Base-by-base conservation (phyloP, 2,797 vertebrate genomes). In the Cuculus canorus region DNA sequence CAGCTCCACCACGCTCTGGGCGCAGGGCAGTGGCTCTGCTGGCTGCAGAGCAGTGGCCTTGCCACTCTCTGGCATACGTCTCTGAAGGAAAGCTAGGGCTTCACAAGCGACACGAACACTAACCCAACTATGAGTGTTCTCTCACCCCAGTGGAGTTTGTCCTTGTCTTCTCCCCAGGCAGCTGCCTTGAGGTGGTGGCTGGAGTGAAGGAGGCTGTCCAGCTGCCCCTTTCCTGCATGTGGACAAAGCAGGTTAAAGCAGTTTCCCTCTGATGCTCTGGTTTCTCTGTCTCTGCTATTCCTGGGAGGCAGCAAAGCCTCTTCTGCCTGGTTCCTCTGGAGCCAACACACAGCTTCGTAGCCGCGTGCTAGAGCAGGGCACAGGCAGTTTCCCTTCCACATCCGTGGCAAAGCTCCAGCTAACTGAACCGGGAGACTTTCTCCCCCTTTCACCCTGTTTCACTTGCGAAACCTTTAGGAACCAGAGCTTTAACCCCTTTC, bases 401-500 rank as follows among this genome's bases (percentile, higher is more conserved):
- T 92, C 32, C 37, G 10, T 56, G 71, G 64, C 76, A 78, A 82
- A 93, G 75, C 83, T 95, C 82, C 92, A 89, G 86, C 86, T 83
- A 64, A 72, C 48, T 47, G 81, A 85, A 45, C 75, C 0, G 5
- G 73, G 75, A 81, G 73, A 15, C 30, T 90, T 87, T 53, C 24
- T 82, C 65, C 50, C 52, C 57, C 52, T 85, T 88, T 88, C 72
- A 85, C 64, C 63, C 82, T 65, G 71, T 92, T 96, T 82, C 82
- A 60, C 80, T 88, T 86, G 76, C 35, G 5, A 92, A 88, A 87
- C 81, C 66, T 95, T 93, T 97, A 96, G 90, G 96, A 96, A 76
- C 73, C 94, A 96, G 93, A 90, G 50, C 77, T 70, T 95, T 88
- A 97, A 92, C 73, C 79, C 90, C 73, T 96, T 76, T 79, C 96